Base-by-base conservation (phyloP, 2,113 vertebrate species). In the Heterotilapia buettikoferi region DNA sequence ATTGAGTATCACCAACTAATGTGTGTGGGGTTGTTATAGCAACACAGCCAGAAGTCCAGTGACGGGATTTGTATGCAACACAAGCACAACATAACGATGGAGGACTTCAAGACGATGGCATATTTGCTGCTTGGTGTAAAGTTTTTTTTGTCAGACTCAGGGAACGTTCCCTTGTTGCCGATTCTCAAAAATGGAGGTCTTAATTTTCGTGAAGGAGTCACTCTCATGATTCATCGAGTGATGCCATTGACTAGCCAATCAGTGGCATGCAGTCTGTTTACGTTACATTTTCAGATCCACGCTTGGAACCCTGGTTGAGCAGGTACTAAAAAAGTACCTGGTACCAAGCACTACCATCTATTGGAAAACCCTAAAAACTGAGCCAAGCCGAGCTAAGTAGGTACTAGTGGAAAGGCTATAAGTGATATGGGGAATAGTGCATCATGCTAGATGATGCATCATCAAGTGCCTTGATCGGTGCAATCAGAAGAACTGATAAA, bases 121-220 rank as follows among this genome's bases (percentile, higher is more conserved):
- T 56, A 56, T 56, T 56, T 66, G 19, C 19, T 66, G 33, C 61
- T 66, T 66, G 61, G 33, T 66, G 31, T 38, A n/a, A n/a, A n/a
- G 18, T 33, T 33, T 33, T 61, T 31, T 38, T 38, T 66, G 61
- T 21, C 33, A 66, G 6, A 12, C 33, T 66, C 31, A 0, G 33
- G 18, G 61, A 38, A 38, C 1, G 6, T 66, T 38, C 19, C 31
- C 33, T 66, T 38, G 18, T 66, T 66, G 18, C 19, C 2, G 2
- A 66, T 66, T 38, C 0, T 66, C 0, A 38, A 0, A 66, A 38
- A 56, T 24, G 11, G 12, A 66, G 61, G 19, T 38, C 31, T 66
- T 66, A 13, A 66, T 38, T 66, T 66, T 66, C 7, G 10, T n/a
- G 61, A 59, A 59, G 56, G 18, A 36, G 31, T 66, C 18, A n/a